phyloP scores from a whole-genome alignment of 2,113 vertebrate species.

The Cryptomyrus ogoouensis region DNA sequence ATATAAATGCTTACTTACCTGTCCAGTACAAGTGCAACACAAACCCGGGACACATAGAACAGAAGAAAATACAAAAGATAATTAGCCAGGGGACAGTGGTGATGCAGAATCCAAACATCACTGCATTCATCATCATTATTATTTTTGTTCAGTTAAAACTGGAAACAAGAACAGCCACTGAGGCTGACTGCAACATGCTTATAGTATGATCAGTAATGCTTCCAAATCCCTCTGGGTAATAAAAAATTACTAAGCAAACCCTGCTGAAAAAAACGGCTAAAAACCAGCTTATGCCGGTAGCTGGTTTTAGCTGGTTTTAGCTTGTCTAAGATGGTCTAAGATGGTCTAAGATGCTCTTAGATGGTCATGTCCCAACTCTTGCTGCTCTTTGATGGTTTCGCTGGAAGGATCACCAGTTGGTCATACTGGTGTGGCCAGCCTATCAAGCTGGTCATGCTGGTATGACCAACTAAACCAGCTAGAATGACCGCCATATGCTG shows the following conservation, averaged over 20 bases:
- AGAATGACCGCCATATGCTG: background rate
- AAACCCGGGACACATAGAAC: background rate
- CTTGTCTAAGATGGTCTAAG: background rate
- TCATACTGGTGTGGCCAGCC: background rate
- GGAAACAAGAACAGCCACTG: background rate
- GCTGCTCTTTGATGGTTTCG: background rate
- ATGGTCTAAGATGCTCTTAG: background rate
- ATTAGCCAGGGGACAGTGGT: background rate
- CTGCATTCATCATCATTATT: background rate
- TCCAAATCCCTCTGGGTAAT: background rate
- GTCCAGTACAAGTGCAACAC: background rate
- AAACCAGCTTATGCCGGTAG: background rate
- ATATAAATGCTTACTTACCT: background rate
- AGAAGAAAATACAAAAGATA: background rate
- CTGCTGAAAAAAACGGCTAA: background rate
- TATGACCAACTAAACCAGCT: background rate
- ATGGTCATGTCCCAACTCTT: background rate
- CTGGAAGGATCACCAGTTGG: background rate
- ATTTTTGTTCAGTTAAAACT: background rate
- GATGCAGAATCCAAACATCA: background rate
- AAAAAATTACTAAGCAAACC: background rate
- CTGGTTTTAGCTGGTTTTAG: background rate
- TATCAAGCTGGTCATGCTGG: background rate
- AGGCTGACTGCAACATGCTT: background rate
- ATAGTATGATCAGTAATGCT: background rate